These are phyloP conservation scores for Druceiella hillmani DNA, from an alignment of 2,888 invertebrate genomes.

Conservation along the genomic window DNA sequence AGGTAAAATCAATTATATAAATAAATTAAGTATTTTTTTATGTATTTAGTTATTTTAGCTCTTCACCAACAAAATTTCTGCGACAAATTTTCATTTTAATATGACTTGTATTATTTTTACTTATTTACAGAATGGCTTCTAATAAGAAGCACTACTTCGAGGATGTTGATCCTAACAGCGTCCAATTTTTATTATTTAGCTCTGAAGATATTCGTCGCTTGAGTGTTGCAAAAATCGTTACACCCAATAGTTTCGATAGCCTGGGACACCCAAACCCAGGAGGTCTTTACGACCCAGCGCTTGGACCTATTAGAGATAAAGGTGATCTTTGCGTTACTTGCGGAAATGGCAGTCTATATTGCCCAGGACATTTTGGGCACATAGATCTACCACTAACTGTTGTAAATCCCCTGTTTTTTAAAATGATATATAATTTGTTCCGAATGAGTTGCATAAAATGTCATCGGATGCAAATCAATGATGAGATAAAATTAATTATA, in stretches of 20 bases:
- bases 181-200: conserved; percentile 67
- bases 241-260: conserved; percentile 72
- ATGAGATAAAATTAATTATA: conserved; percentile 51
- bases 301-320: conserved; percentile 64
- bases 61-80: no score
- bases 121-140: no score
- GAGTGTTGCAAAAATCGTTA: conserved; percentile 76
- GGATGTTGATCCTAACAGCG: conserved; percentile 39
- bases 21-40: no score
- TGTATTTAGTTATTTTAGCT: no score
- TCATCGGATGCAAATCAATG: conserved; percentile 57
- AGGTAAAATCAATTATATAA: no score
- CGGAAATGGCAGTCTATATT: conserved; percentile 56
- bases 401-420: conserved; percentile 86
- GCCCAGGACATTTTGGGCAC: conserved; percentile 93
- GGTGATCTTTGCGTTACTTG: conserved; percentile 79
- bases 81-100: no score
- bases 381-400: conserved; percentile 85
- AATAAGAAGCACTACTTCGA: no score
- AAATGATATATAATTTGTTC: conserved; percentile 62
- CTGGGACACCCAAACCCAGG: conserved; percentile 76
- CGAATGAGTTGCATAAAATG: conserved; percentile 68
- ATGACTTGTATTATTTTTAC: no score
- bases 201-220: conserved; percentile 71
- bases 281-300: conserved; percentile 84